Evolutionary conservation across 2,797 vertebrate species (phyloP).

Genomic region (Onychomys arenicola): DNA sequence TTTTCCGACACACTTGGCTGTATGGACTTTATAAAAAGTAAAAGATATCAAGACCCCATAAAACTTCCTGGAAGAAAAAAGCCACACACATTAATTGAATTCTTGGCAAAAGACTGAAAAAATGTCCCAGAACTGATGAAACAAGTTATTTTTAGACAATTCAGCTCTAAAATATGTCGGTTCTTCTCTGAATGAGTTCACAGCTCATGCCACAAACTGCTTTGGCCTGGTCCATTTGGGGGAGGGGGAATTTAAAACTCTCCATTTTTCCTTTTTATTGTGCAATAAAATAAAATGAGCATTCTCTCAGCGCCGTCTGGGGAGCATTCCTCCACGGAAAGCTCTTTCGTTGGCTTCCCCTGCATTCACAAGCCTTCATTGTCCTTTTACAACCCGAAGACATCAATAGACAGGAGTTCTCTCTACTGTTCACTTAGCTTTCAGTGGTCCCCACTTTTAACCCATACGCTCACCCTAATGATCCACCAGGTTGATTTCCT

Average conservation of each 20-base stretch:
- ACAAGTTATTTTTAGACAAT: constrained; percentile 83
- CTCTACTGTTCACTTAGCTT: not conserved
- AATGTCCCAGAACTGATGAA: constrained; percentile 72
- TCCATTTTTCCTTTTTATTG: constrained; percentile 67
- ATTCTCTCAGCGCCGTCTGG: not conserved
- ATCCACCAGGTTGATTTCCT: constrained; percentile 13
- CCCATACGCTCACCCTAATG: not conserved
- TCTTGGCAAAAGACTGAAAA: constrained; percentile 78
- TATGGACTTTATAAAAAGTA: constrained; percentile 17
- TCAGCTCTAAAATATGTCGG: constrained; percentile 75
- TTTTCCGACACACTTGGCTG: not conserved
- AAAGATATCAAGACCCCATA: constrained; percentile 48
- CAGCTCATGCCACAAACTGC: constrained; percentile 57
- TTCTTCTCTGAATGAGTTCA: constrained; percentile 79
- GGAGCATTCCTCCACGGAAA: constrained; percentile 61
- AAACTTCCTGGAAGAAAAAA: constrained; percentile 51
- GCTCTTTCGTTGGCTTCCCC: not conserved
- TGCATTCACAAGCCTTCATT: not conserved
- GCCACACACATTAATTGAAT: constrained; percentile 68
- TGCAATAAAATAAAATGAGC: constrained; percentile 69
- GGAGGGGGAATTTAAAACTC: not conserved
- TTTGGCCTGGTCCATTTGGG: constrained; percentile 65
- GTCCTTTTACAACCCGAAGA: not conserved
- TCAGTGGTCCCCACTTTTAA: not conserved
- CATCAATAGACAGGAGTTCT: not conserved